These are phyloP conservation scores for Thrips palmi DNA, from an alignment of 1,140 invertebrate species.

Conservation along the genomic window DNA sequence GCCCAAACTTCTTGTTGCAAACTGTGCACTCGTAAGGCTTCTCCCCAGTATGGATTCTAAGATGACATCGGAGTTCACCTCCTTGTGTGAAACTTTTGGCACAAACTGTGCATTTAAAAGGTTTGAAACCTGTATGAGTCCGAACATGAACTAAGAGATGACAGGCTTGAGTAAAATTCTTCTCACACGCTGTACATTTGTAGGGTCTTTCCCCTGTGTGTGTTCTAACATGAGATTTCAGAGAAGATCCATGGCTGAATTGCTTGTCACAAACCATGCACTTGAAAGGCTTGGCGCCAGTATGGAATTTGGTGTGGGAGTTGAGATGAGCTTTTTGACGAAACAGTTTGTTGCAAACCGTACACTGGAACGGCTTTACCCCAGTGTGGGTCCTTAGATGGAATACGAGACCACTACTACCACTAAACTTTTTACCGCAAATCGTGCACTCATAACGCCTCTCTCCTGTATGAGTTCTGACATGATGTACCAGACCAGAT, in stretches of 20 bases:
- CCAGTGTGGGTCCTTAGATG: background rate
- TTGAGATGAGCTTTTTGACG: background rate
- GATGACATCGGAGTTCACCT: conserved; percentile 42
- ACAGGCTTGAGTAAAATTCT: conserved; percentile 38
- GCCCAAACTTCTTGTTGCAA: too few relatives aligned
- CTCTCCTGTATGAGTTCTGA: background rate
- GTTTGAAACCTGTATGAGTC: conserved; percentile 36
- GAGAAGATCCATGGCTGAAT: too few relatives aligned
- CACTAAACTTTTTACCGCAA: background rate
- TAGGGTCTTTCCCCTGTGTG: conserved; percentile 19
- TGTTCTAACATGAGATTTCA: too few relatives aligned
- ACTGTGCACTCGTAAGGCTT: too few relatives aligned
- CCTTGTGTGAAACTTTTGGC: conserved; percentile 40
- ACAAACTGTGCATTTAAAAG: conserved; percentile 39
- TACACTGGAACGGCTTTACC: background rate
- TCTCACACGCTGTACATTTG: conserved; percentile 36
- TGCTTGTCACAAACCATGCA: conserved; percentile 87
- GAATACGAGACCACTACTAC: background rate
- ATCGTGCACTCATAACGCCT: background rate
- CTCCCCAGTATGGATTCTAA: too few relatives aligned
- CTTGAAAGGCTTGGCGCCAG: conserved; percentile 89
- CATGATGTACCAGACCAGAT: background rate
- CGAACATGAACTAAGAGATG: conserved; percentile 40
- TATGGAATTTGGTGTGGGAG: too few relatives aligned
- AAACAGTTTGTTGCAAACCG: background rate